phyloP scores from a whole-genome alignment of 2,797 vertebrate genomes.

The Agapornis canus region DNA sequence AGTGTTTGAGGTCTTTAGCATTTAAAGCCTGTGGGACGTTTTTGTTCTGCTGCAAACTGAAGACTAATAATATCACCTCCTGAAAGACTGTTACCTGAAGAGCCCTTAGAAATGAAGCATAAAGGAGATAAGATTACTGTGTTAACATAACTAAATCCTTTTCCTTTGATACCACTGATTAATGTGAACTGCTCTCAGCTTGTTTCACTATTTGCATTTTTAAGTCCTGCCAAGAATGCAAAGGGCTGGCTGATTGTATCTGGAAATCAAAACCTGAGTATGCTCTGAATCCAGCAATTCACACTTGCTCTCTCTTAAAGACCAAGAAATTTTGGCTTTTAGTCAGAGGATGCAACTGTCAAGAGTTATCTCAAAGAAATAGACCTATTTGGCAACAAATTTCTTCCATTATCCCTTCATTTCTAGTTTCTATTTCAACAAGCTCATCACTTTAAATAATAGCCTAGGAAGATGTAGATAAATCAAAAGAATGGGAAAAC shows the following conservation, averaged over 20 bases:
- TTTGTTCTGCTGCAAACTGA: neutral
- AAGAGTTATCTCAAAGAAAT: neutral
- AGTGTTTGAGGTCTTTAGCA: neutral
- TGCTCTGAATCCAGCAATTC: neutral
- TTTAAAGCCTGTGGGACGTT: fast-evolving
- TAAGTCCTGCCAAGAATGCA: neutral
- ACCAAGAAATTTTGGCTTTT: neutral
- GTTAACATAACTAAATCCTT: neutral
- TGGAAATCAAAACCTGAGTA: neutral
- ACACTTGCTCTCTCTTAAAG: neutral
- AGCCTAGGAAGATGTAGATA: neutral
- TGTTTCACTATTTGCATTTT: neutral
- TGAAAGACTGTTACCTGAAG: neutral
- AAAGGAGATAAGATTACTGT: neutral
- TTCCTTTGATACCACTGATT: neutral
- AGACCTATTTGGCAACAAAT: neutral
- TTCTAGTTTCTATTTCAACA: neutral
- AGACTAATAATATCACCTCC: neutral
- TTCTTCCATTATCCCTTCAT: neutral
- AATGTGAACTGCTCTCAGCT: neutral
- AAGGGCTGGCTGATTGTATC: neutral
- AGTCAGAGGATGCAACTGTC: neutral
- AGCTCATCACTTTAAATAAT: neutral
- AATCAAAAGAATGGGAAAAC: neutral
- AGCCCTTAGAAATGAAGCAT: neutral